phyloP scores from a whole-genome alignment of 2,113 vertebrate species.

The Datnioides undecimradiatus region DNA sequence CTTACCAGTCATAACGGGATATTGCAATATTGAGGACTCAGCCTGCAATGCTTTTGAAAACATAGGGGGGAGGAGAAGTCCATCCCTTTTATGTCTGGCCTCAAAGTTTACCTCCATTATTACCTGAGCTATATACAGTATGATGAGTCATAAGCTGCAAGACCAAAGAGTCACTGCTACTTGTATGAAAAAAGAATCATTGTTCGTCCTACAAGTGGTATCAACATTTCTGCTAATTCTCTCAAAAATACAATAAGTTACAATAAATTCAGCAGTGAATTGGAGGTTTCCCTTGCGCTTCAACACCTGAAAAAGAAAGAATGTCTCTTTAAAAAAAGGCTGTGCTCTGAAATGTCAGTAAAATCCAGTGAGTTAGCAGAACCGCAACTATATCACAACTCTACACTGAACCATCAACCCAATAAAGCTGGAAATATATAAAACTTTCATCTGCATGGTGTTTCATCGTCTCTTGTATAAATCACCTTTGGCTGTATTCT shows the following conservation, averaged over 20 bases:
- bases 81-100: slow-evolving; percentile 36
- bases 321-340: neutral
- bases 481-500: slow-evolving; percentile 44
- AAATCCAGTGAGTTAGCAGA: neutral
- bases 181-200: slow-evolving; percentile 12
- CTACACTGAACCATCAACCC: neutral
- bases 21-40: slow-evolving; percentile 67
- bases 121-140: slow-evolving; percentile 44
- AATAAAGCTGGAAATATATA: slow-evolving; percentile 14
- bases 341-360: slow-evolving; percentile 7
- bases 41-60: slow-evolving; percentile 61
- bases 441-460: slow-evolving; percentile 24
- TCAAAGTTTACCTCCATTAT: slow-evolving; percentile 60
- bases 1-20: slow-evolving; percentile 55
- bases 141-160: slow-evolving; percentile 40
- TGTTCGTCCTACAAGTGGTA: neutral
- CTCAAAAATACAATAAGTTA: slow-evolving; percentile 10
- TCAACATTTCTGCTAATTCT: slow-evolving; percentile 4
- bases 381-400: neutral
- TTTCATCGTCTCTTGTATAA: slow-evolving; percentile 48
- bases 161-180: slow-evolving; percentile 13
- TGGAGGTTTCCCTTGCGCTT: neutral
- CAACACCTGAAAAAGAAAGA: neutral
- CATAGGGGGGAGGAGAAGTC: slow-evolving; percentile 24
- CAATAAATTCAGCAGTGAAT: neutral